Evolutionary conservation across 1,140 invertebrate species (phyloP).

Genomic region (Apis cerana): DNA sequence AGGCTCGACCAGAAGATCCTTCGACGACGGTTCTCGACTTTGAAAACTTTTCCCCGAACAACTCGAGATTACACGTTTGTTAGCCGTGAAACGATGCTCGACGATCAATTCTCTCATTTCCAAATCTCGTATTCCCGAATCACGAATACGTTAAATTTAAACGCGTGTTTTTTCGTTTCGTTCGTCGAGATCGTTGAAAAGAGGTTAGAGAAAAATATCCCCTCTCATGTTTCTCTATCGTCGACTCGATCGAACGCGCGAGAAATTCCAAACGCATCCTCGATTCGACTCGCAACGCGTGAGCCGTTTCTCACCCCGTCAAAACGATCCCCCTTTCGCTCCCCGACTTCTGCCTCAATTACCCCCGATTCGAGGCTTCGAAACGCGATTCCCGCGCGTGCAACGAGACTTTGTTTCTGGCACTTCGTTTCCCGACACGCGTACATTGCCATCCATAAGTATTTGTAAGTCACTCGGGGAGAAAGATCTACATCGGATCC

Average conservation of each 20-base stretch:
- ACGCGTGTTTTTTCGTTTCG: no score
- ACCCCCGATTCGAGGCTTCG: constrained; percentile 3
- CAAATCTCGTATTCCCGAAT: no score
- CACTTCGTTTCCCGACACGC: neutral
- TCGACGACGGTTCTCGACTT: neutral
- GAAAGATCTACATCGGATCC: no score
- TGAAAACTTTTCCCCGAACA: neutral
- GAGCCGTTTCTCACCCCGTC: neutral
- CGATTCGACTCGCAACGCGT: neutral
- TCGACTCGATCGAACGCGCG: no score
- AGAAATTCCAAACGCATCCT: neutral
- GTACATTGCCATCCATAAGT: neutral
- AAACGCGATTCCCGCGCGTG: neutral
- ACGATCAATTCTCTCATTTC: neutral
- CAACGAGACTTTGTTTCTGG: constrained; percentile 17
- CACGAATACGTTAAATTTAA: no score
- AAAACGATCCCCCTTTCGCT: neutral
- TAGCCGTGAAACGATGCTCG: neutral
- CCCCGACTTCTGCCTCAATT: constrained; percentile 11
- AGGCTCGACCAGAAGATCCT: no score
- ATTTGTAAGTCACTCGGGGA: no score
- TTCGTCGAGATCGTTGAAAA: no score
- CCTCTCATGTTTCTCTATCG: no score
- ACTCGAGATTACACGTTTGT: no score
- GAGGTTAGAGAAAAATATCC: no score